Evolutionary conservation across 2,113 vertebrate genomes (phyloP), one percentile per base, ranked within the genome.

Genomic region (Microtus montanus): DNA sequence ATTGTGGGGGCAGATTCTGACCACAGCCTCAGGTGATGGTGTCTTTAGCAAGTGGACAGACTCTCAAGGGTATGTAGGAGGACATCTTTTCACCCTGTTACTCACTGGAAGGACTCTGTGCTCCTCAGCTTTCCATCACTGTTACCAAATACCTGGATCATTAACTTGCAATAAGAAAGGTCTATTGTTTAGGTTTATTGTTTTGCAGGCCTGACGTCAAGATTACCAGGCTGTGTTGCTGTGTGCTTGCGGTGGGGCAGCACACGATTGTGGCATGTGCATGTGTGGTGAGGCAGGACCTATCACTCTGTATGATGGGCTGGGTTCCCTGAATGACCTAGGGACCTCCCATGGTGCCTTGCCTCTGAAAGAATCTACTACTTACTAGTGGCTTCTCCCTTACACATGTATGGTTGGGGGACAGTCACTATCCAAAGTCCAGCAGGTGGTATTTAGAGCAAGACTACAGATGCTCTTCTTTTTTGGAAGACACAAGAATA

Each of bases 21-120:
- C 7, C 17, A 30, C 0, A 9, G 47, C 78, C 47, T 49, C 63
- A 0, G 35, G 13, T 11, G 26, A 30, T 10, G 47, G 28, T 19
- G 0, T 28, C 78, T 7, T 73, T n/a, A 0, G 13, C 0, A n/a
- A 68, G 7, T 2, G 20, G 3, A 11, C 0, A 0, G 0, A 24
- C 10, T 35, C 84, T 68, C 64, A 8, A n/a, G 75, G 15, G 2
- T 20, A 0, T 1, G 28, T 7, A n/a, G 68, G 54, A 8, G 2
- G 8, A 0, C 1, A 35, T 26, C 4, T 58, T 41, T 47, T 63
- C 4, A 2, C 35, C 41, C 14, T n/a, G 0, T 11, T 26, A 13
- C 28, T 87, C 3, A 1, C 10, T 79, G 63, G 70, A 14, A 35
- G 54, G 66, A 5, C 68, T 38, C 12, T 63, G 63, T 70, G 14